Conservation (phyloP, 1,140 invertebrate genomes). For the Drosophila pachea region DNA sequence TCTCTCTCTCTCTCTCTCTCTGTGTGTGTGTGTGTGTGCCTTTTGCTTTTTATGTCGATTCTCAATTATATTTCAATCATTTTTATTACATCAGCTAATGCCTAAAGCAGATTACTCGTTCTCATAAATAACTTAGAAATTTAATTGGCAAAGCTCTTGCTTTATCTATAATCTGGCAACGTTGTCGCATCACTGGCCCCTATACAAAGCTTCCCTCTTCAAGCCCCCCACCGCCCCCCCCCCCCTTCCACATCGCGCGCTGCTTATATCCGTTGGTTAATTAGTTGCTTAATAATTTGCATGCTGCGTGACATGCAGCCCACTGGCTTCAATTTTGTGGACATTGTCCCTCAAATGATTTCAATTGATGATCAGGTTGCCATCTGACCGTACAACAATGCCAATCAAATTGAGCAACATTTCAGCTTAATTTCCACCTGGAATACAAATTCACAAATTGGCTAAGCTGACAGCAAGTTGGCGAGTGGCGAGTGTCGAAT, state of each 20-base stretch:
- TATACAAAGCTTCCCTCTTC: background rate
- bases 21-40: conserved; percentile 21
- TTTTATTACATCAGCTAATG: conserved; percentile 75
- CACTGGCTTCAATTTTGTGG: conserved; percentile 59
- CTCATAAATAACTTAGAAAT: conserved; percentile 75
- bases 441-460: conserved; percentile 65
- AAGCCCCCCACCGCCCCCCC: too few relatives aligned
- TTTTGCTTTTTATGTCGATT: conserved; percentile 76
- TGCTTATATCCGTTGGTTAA: conserved; percentile 55
- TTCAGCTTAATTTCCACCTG: conserved; percentile 71
- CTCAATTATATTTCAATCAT: conserved; percentile 78
- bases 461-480: conserved; percentile 43
- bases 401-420: conserved; percentile 62
- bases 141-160: conserved; percentile 69
- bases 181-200: background rate
- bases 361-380: conserved; percentile 33
- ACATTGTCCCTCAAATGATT: conserved; percentile 39
- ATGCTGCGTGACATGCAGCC: conserved; percentile 52
- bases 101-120: conserved; percentile 72
- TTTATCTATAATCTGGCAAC: conserved; percentile 8
- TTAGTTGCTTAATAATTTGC: conserved; percentile 76
- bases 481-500: too few relatives aligned
- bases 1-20: too few relatives aligned
- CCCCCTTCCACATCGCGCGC: background rate
- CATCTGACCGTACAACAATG: conserved; percentile 51